A percentile compares a stretch with the other conserved stretches of the same genome.
phyloP scores from a whole-genome alignment of 2,113 vertebrate genomes.

The Oncorhynchus gorbuscha region DNA sequence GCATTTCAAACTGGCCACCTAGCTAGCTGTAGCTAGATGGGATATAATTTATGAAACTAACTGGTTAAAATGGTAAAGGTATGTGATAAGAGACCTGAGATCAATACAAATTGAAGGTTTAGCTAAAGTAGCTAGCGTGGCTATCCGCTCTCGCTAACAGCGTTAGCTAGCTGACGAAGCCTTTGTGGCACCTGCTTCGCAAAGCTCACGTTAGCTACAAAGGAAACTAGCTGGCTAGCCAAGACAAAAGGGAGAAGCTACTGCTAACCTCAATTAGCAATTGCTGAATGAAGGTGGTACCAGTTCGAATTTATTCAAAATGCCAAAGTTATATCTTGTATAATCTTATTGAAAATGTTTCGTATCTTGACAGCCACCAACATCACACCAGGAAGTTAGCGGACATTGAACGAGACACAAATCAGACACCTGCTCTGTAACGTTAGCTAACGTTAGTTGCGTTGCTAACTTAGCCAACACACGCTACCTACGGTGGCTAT shows the following conservation, averaged over 20 bases:
- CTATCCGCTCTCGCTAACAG: background rate
- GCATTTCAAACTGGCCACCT: too few species aligned
- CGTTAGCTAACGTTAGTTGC: constrained; percentile 9
- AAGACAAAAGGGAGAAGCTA: constrained; percentile 11
- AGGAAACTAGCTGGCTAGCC: constrained; percentile 14
- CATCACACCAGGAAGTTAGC: constrained; percentile 14
- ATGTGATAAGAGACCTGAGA: too few species aligned
- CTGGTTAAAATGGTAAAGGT: too few species aligned
- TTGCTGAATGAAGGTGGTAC: background rate
- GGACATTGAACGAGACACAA: background rate
- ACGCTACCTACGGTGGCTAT: background rate
- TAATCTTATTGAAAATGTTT: too few species aligned
- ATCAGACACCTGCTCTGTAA: constrained; percentile 42
- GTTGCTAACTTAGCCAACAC: constrained; percentile 3
- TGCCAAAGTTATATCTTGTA: background rate
- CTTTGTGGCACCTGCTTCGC: constrained; percentile 1
- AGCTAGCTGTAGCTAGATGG: too few species aligned
- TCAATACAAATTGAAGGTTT: too few species aligned
- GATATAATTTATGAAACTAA: too few species aligned
- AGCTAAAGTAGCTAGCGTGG: background rate
- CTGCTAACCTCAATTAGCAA: constrained; percentile 16
- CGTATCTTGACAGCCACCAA: background rate
- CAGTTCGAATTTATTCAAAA: background rate
- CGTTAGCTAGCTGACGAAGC: background rate
- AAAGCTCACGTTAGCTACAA: constrained; percentile 25